phyloP scores from a whole-genome alignment of 2,113 vertebrate genomes.

The Epinephelus fuscoguttatus region DNA sequence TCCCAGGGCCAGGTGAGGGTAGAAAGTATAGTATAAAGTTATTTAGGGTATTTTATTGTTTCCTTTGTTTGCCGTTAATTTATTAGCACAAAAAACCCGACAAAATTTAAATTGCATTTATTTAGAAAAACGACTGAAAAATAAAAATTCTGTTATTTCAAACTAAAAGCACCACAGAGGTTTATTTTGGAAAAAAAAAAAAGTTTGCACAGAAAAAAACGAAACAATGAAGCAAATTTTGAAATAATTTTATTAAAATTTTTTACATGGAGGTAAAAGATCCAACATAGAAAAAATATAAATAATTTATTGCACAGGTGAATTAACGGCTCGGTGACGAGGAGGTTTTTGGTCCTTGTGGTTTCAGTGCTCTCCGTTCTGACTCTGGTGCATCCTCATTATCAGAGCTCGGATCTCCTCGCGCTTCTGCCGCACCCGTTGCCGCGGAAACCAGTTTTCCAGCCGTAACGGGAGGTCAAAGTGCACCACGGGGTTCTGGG shows the following conservation, averaged over 20 bases:
- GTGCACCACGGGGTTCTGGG: conserved; percentile 93
- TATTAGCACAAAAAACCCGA: too few relatives aligned
- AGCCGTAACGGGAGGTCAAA: conserved; percentile 90
- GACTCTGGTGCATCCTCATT: conserved; percentile 88
- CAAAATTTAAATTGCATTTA: too few relatives aligned
- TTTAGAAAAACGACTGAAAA: too few relatives aligned
- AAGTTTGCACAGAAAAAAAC: too few relatives aligned
- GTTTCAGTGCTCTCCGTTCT: conserved; percentile 65
- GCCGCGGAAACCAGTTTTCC: conserved; percentile 92
- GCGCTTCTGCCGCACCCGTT: conserved; percentile 90
- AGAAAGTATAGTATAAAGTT: too few relatives aligned
- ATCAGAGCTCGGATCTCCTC: conserved; percentile 91
- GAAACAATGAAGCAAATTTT: too few relatives aligned
- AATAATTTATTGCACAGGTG: conserved; percentile 22
- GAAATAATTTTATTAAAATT: background rate
- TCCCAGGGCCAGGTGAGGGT: too few relatives aligned
- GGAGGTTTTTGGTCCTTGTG: background rate
- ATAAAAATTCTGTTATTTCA: too few relatives aligned
- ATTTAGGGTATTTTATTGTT: too few relatives aligned
- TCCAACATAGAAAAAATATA: conserved; percentile 11
- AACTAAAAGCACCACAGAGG: too few relatives aligned
- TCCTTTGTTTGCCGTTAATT: too few relatives aligned
- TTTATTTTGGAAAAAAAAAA: too few relatives aligned
- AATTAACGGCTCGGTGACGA: background rate
- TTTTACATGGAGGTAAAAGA: background rate